These are phyloP conservation scores for Chromoteleia sp. DNA, from an alignment of 2,888 invertebrate species.

Conservation along the genomic window DNA sequence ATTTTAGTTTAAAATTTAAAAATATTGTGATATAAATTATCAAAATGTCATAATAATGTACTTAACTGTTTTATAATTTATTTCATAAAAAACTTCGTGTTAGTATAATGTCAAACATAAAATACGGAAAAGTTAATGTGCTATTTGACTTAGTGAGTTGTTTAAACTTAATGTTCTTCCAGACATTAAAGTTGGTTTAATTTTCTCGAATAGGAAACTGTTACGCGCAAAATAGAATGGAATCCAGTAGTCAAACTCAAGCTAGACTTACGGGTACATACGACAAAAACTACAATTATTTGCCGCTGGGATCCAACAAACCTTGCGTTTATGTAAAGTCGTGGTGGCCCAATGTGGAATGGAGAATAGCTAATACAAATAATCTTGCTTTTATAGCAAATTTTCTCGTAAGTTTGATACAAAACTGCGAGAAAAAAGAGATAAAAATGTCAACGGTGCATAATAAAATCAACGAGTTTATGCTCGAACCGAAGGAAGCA, in stretches of 20 bases:
- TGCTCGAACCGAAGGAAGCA: constrained; percentile 1
- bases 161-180: constrained; percentile 3
- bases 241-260: constrained; percentile 81
- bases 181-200: constrained; percentile 6
- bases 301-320: constrained; percentile 86
- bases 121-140: constrained; percentile 4
- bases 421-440: constrained; percentile 35
- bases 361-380: constrained; percentile 89
- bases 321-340: constrained; percentile 88
- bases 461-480: constrained; percentile 43
- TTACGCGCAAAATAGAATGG: constrained; percentile 37
- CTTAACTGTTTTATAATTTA: too few relatives aligned
- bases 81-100: too few relatives aligned
- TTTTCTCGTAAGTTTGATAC: constrained; percentile 86
- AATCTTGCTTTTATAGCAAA: constrained; percentile 87
- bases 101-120: not conserved
- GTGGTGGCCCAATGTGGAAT: constrained; percentile 88
- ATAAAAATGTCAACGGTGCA: constrained; percentile 20
- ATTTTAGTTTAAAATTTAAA: too few relatives aligned
- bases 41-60: too few relatives aligned
- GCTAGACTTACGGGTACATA: constrained; percentile 84
- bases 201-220: constrained; percentile 34
- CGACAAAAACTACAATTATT: constrained; percentile 85
- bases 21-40: too few relatives aligned
- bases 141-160: not conserved